Base-by-base conservation (phyloP, 1,140 invertebrate genomes). In the Bursaphelenchus mucronatus region DNA sequence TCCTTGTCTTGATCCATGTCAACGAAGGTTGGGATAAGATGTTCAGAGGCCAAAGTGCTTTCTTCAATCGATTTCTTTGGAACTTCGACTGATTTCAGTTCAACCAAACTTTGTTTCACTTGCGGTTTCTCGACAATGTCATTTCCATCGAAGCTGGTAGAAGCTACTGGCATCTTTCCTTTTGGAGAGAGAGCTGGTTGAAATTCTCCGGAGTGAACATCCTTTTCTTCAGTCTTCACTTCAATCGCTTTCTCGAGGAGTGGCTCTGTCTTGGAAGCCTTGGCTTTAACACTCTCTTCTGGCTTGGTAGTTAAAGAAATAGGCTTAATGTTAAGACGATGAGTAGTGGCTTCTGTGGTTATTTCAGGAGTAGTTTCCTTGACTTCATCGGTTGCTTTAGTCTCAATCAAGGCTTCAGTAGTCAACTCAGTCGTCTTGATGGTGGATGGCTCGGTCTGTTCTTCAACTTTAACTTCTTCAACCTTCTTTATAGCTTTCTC, bases 401-500 rank as follows among this genome's bases (percentile, higher is more conserved):
- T 11, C 21, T 51, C 53, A 15, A 44, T 7, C 19, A 44, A 19
- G 19, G 39, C 4, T 17, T 17, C 54, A 17, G 30, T 17, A 3
- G 55, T 21, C 17, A 61, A 13, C 3, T 65, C 17, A 13, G 43
- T 13, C 9, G 41, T 56, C 11, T n/a, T 8, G 19, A 41, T 40
- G n/a, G 43, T 11, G 50, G 64, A 46, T 64, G 64, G 30, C 13
- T 15, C 53, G 5, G 11, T 66, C 15, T 51, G 21, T 10, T 21
- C 49, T 51, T 51, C 49, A 13, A 8, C 21, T 9, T 51, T 21
- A 51, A 8, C 49, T 51, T 21, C 49, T 8, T 21, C 49, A 51
- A 51, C 49, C 8, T 51, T 51, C 8, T 21, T 51, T 8, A 19
- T 5, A 30, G 30, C 5, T 30, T 30, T 57, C 10, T 57, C 30